phyloP scores from a whole-genome alignment of 2,797 vertebrate species.

The Clamator glandarius region DNA sequence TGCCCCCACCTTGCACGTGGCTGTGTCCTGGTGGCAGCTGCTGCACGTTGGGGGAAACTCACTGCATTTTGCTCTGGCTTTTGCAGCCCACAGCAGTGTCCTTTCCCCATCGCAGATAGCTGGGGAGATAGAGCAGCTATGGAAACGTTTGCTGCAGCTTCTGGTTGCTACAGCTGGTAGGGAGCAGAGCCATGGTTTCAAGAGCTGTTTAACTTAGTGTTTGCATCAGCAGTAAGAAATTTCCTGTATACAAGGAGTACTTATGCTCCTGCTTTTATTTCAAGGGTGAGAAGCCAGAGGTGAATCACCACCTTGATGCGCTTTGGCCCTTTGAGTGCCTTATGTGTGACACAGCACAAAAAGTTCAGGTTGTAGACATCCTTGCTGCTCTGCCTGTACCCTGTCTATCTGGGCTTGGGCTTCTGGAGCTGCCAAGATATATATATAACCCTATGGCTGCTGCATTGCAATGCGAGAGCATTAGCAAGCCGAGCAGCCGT shows the following conservation, averaged over 20 bases:
- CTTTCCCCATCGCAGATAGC: neutral
- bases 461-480: neutral
- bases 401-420: neutral
- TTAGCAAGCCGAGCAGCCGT: neutral
- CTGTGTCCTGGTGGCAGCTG: too few relatives aligned
- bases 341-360: neutral
- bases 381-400: neutral
- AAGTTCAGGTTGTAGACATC: neutral
- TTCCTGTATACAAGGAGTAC: neutral
- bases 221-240: neutral
- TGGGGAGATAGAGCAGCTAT: neutral
- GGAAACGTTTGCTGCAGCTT: neutral
- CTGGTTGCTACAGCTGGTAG: neutral
- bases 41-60: too few relatives aligned
- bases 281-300: neutral
- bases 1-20: neutral
- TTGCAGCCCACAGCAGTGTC: neutral
- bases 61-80: neutral
- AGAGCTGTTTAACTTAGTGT: neutral
- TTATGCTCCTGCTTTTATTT: neutral
- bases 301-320: neutral
- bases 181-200: neutral
- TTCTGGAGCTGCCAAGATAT: neutral
- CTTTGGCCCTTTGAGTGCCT: neutral
- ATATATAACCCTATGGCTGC: constrained; percentile 22